A percentile compares a stretch with the other conserved stretches of the same genome.
phyloP scores from a whole-genome alignment of 2,113 vertebrate genomes.

The Xiphorhynchus elegans region DNA sequence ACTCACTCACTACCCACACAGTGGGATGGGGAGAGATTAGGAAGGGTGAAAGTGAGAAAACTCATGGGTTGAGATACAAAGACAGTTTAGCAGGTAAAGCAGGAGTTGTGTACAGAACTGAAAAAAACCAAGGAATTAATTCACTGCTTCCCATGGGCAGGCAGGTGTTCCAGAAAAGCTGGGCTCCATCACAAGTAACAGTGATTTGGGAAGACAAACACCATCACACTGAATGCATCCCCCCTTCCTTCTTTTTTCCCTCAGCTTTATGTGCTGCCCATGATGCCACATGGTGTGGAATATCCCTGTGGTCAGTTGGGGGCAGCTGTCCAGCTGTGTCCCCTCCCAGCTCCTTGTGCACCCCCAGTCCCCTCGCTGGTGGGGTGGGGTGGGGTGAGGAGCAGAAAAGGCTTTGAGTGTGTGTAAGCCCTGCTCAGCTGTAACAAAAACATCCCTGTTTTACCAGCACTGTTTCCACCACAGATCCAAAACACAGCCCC shows the following conservation, averaged over 20 bases:
- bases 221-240: neutral
- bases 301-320: neutral
- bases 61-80: neutral
- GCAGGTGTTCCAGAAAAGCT: neutral
- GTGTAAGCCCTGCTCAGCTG: neutral
- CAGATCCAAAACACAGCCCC: neutral
- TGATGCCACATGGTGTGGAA: neutral
- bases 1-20: neutral
- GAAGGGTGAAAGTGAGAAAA: neutral
- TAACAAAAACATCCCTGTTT: neutral
- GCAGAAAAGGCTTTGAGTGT: neutral
- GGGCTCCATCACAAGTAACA: neutral
- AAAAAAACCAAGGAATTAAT: neutral
- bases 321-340: neutral
- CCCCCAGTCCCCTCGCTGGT: neutral
- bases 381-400: neutral
- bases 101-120: neutral
- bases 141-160: neutral
- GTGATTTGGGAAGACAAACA: neutral
- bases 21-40: neutral
- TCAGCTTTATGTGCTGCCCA: accelerated
- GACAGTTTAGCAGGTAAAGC: neutral
- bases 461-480: neutral
- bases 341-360: neutral
- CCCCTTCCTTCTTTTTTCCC: neutral